These are phyloP conservation scores for Barnardius zonarius DNA, from an alignment of 2,113 vertebrate species.

Conservation along the genomic window DNA sequence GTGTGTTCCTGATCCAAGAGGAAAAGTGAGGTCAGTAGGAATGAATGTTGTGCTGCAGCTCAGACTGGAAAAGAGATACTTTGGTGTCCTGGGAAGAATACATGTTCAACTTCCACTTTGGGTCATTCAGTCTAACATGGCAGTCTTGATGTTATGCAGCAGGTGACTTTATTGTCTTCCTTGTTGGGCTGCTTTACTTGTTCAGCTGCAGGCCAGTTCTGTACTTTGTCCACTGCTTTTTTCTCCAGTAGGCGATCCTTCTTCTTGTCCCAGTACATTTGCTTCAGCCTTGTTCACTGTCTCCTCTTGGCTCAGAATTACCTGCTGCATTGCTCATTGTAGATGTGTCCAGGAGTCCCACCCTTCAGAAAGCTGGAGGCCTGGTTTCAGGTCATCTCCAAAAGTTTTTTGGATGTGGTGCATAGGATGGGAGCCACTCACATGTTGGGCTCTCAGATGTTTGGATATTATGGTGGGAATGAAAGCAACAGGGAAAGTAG, in stretches of 20 bases:
- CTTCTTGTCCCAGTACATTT: background rate
- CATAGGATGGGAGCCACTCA: background rate
- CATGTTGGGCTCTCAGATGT: background rate
- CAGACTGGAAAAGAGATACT: background rate
- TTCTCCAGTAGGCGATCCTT: background rate
- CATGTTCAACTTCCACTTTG: background rate
- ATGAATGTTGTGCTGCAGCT: slow-evolving; percentile 16
- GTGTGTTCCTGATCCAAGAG: background rate
- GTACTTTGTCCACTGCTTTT: background rate
- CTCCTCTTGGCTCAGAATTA: background rate
- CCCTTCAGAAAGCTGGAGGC: background rate
- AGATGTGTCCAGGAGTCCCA: background rate
- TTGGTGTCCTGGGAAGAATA: background rate
- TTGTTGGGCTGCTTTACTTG: background rate
- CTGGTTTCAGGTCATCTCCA: background rate
- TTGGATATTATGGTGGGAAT: background rate
- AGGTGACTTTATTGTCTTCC: background rate
- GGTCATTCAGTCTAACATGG: background rate
- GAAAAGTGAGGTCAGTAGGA: background rate
- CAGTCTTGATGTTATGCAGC: background rate
- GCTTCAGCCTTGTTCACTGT: background rate
- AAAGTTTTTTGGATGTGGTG: background rate
- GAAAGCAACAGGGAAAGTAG: background rate
- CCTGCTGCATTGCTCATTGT: background rate
- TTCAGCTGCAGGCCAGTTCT: background rate